Percentiles rank a stretch among this genome's conserved stretches.
phyloP scores from a whole-genome alignment of 2,888 invertebrate genomes.

The Parasteatoda lunata region DNA sequence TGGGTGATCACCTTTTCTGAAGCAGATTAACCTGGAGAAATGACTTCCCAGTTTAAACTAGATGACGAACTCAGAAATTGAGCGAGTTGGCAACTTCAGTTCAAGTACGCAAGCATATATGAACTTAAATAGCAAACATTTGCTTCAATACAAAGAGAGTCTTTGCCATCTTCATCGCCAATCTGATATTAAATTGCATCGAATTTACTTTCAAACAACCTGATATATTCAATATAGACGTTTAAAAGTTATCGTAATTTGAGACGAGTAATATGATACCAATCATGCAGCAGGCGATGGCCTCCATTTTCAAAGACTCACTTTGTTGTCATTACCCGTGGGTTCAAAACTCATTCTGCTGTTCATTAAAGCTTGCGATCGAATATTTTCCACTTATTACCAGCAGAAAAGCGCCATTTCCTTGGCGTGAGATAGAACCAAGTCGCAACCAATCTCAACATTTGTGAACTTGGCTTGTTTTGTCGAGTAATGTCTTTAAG shows the following conservation, averaged over 20 bases:
- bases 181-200: too few species aligned
- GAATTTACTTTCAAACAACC: too few species aligned
- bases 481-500: not conserved
- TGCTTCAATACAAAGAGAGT: not conserved
- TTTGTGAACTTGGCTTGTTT: not conserved
- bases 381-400: constrained; percentile 7
- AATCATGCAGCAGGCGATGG: too few species aligned
- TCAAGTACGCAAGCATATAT: not conserved
- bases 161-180: not conserved
- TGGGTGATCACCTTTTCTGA: too few species aligned
- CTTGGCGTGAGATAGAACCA: constrained; percentile 3
- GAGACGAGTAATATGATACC: too few species aligned
- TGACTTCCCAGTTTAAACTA: not conserved
- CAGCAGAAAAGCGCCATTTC: constrained; percentile 3
- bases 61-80: not conserved
- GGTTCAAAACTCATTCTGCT: too few species aligned
- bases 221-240: too few species aligned
- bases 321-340: too few species aligned
- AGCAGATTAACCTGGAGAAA: not conserved
- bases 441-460: not conserved
- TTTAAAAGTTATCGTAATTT: too few species aligned
- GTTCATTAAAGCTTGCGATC: not conserved
- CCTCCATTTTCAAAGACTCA: too few species aligned
- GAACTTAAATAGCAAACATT: not conserved
- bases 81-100: not conserved